Evolutionary conservation across 1,140 invertebrate genomes (phyloP).

Genomic region (Aethina tumida): DNA sequence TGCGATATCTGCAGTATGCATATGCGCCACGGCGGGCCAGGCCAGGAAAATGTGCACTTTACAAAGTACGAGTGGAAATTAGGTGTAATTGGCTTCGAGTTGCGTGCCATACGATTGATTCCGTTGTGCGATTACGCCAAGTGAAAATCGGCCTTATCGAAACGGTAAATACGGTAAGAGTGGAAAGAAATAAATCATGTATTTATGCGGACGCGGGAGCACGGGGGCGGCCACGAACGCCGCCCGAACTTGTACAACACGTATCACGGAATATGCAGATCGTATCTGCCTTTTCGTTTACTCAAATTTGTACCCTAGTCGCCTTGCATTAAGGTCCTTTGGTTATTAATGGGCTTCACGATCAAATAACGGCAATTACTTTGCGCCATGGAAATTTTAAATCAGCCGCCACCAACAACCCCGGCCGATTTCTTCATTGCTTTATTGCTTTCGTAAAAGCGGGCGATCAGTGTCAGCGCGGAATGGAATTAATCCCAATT

Average conservation of each 20-base stretch:
- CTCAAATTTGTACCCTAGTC: no score
- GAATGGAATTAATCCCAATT: no score
- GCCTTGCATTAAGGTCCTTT: no score
- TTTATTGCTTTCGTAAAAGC: no score
- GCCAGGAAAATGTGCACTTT: slow-evolving; percentile 23
- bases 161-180: slow-evolving; percentile 11
- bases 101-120: slow-evolving; percentile 13
- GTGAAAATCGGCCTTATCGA: slow-evolving; percentile 11
- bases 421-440: no score
- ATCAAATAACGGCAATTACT: no score
- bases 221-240: neutral
- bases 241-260: neutral
- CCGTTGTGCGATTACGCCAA: neutral
- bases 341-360: no score
- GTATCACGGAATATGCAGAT: slow-evolving; percentile 19
- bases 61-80: slow-evolving; percentile 22
- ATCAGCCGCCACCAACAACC: no score
- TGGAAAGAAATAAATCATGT: slow-evolving; percentile 10
- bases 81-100: slow-evolving; percentile 20
- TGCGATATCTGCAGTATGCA: no score
- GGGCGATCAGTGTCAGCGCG: no score
- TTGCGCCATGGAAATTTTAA: no score
- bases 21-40: no score
- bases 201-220: slow-evolving; percentile 8
- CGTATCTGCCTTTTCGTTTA: slow-evolving; percentile 12